phyloP scores from a whole-genome alignment of 2,888 invertebrate genomes.

The Cantharis lateralis region DNA sequence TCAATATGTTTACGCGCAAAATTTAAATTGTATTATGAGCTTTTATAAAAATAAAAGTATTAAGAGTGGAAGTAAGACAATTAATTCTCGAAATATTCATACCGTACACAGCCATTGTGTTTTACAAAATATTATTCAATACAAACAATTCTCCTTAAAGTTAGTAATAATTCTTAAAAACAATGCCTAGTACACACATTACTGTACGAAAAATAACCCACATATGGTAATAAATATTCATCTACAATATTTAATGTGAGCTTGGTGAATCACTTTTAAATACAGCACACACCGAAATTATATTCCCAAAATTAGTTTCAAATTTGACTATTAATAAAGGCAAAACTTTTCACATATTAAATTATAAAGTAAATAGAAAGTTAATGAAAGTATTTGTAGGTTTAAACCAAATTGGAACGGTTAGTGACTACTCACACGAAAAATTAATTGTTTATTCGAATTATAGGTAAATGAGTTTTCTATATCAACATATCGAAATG shows the following conservation, averaged over 20 bases:
- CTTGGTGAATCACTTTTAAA: not conserved
- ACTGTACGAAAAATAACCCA: not conserved
- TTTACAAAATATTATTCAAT: not conserved
- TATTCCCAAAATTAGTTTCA: not conserved
- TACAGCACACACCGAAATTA: not conserved
- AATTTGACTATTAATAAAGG: not conserved
- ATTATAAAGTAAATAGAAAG: not conserved
- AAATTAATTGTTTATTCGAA: not conserved
- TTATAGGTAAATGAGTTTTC: not conserved
- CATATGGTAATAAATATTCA: not conserved
- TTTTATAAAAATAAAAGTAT: not conserved
- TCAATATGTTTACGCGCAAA: not conserved
- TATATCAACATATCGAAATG: not conserved
- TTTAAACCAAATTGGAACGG: not conserved
- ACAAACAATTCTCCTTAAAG: not conserved
- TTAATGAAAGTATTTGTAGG: not conserved
- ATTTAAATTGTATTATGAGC: not conserved
- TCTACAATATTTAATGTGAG: not conserved
- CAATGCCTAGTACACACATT: not conserved
- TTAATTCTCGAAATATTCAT: not conserved
- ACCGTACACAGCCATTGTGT: not conserved
- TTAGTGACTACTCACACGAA: not conserved
- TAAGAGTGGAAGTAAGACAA: not conserved
- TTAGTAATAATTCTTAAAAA: not conserved
- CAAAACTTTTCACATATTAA: not conserved